Conservation (phyloP, 2,888 invertebrate species). For the Mesochorus sp. region DNA sequence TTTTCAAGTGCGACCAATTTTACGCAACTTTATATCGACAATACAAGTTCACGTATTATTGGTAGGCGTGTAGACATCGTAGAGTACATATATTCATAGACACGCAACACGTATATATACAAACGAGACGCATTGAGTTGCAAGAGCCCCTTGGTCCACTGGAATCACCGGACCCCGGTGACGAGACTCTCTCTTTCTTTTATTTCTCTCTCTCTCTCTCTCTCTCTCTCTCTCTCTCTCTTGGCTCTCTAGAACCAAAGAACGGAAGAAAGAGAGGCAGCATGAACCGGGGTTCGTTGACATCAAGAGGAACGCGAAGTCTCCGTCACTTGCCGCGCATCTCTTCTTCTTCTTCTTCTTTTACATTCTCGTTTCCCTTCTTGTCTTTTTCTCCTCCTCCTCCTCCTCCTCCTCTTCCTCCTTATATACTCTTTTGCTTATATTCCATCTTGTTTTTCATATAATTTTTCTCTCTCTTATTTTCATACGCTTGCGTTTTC, state of each 20-base stretch:
- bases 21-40: background rate
- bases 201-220: slow-evolving; percentile 21
- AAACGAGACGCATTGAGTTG: slow-evolving; percentile 32
- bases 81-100: slow-evolving; percentile 18
- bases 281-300: slow-evolving; percentile 74
- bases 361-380: background rate
- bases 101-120: slow-evolving; percentile 39
- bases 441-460: too few relatives aligned
- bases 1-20: too few relatives aligned
- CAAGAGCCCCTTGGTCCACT: slow-evolving; percentile 5
- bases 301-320: slow-evolving; percentile 76
- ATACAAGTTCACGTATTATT: slow-evolving; percentile 34
- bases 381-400: background rate
- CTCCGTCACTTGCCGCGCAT: slow-evolving; percentile 62
- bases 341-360: slow-evolving; percentile 47
- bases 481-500: background rate
- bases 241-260: slow-evolving; percentile 19
- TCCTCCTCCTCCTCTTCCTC: background rate
- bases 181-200: slow-evolving; percentile 40
- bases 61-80: slow-evolving; percentile 18
- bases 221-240: background rate
- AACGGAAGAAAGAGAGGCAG: slow-evolving; percentile 54
- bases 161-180: slow-evolving; percentile 46
- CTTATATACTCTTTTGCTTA: too few relatives aligned
- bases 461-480: background rate